Evolutionary conservation across 2,113 vertebrate species (phyloP).

Genomic region (Natator depressus): DNA sequence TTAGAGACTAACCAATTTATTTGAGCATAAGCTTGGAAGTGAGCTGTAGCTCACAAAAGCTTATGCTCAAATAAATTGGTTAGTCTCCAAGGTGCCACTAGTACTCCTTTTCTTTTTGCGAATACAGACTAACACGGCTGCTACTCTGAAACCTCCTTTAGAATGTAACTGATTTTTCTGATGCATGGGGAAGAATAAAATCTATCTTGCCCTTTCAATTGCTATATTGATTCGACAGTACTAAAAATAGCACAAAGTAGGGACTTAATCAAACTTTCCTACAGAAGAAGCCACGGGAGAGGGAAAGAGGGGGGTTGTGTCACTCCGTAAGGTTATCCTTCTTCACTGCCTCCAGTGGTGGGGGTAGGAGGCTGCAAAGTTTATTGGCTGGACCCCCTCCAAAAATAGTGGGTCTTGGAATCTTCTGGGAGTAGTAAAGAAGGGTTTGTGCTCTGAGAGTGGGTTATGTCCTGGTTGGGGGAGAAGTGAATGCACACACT

Average conservation of each 20-base stretch:
- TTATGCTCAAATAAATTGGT: no score
- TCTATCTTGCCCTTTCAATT: not conserved
- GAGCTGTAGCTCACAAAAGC: no score
- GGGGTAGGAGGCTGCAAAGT: not conserved
- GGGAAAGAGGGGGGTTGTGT: not conserved
- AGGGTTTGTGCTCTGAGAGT: not conserved
- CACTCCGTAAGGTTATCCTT: not conserved
- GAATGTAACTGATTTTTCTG: not conserved
- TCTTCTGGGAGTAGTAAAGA: not conserved
- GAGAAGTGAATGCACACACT: not conserved
- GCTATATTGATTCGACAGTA: not conserved
- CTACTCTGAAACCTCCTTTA: not conserved
- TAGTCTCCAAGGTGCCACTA: no score
- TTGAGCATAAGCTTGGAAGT: no score
- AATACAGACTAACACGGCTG: no score
- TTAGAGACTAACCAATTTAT: no score
- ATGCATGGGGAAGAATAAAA: not conserved
- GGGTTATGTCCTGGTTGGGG: not conserved
- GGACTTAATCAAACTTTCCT: not conserved
- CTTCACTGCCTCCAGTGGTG: not conserved
- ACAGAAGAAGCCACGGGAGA: not conserved
- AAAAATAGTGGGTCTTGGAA: not conserved
- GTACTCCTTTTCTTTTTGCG: no score
- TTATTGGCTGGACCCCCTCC: not conserved
- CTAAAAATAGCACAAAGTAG: not conserved